Percentiles rank a stretch among this genome's conserved stretches.
Evolutionary conservation across 2,113 vertebrate genomes (phyloP).

Genomic region (Cynoglossus semilaevis): DNA sequence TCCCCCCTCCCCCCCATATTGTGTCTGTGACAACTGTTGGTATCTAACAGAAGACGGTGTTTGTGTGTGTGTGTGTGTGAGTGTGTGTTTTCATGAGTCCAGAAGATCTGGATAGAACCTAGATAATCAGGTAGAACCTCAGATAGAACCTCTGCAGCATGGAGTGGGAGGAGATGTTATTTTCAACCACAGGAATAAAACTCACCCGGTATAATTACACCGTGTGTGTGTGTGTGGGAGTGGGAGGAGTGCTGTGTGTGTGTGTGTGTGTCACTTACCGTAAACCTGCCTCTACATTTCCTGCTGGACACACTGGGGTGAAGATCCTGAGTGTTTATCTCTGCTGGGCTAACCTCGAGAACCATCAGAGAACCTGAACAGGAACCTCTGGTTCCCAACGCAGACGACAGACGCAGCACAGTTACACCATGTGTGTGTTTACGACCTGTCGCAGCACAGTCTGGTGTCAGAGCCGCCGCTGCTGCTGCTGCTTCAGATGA

Average conservation of each 20-base stretch:
- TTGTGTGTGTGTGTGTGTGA: not conserved
- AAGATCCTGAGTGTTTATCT: slow-evolving; percentile 4
- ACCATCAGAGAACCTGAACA: too few relatives aligned
- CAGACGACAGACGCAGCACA: too few relatives aligned
- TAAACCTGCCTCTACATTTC: slow-evolving; percentile 34
- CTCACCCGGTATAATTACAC: slow-evolving; percentile 63
- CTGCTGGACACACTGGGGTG: slow-evolving; percentile 6
- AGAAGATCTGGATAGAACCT: slow-evolving; percentile 46
- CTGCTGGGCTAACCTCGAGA: too few relatives aligned
- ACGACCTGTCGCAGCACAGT: slow-evolving; percentile 50
- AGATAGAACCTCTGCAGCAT: slow-evolving; percentile 36
- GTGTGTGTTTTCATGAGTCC: slow-evolving; percentile 43
- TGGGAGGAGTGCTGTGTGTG: slow-evolving; percentile 2
- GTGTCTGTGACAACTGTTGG: slow-evolving; percentile 50
- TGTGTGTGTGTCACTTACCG: too few relatives aligned
- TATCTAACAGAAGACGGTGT: slow-evolving; percentile 49
- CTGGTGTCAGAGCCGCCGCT: slow-evolving; percentile 67
- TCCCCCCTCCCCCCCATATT: slow-evolving; percentile 43
- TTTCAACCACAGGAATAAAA: slow-evolving; percentile 49
- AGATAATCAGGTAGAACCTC: slow-evolving; percentile 52
- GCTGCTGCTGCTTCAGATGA: slow-evolving; percentile 53
- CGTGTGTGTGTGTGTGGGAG: not conserved
- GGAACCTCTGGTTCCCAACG: too few relatives aligned
- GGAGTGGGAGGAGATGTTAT: slow-evolving; percentile 38
- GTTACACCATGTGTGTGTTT: slow-evolving; percentile 59